Percentiles rank a stretch among this genome's conserved stretches.
Evolutionary conservation across 1,140 invertebrate genomes (phyloP).

Genomic region (Drosophila truncata): DNA sequence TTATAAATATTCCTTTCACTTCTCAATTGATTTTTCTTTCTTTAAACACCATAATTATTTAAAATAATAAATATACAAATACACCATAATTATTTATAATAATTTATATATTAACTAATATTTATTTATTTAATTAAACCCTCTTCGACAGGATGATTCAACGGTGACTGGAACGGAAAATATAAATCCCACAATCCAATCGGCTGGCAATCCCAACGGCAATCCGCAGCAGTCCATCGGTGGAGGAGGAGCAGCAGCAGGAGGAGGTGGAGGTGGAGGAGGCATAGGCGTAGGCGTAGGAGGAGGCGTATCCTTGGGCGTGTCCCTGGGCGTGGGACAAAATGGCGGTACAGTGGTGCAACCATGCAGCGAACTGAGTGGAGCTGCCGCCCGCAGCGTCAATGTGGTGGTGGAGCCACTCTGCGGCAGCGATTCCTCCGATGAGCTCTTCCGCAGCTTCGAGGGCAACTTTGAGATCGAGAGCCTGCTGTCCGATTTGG

Average conservation of each 20-base stretch:
- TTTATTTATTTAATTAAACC: neutral
- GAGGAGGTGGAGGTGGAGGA: constrained; percentile 5
- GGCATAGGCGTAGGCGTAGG: constrained; percentile 22
- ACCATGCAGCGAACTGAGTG: constrained; percentile 51
- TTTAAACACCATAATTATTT: neutral
- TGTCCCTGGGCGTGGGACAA: constrained; percentile 12
- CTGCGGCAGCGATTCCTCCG: constrained; percentile 81
- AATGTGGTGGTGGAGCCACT: constrained; percentile 83
- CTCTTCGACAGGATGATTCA: constrained; percentile 60
- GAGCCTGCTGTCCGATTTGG: constrained; percentile 86
- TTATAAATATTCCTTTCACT: too few species aligned
- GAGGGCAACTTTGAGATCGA: constrained; percentile 86
- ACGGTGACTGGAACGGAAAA: constrained; percentile 69
- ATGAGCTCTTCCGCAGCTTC: constrained; percentile 84
- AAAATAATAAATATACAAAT: neutral
- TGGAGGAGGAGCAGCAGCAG: constrained; percentile 1
- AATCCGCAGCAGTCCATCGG: constrained; percentile 61
- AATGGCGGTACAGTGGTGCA: neutral
- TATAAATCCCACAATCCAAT: constrained; percentile 61
- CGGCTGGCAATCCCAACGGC: constrained; percentile 70
- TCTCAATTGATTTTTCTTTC: too few species aligned
- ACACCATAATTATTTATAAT: neutral
- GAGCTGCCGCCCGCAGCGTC: constrained; percentile 68
- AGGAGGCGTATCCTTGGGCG: constrained; percentile 8
- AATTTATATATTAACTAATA: neutral